Base-by-base conservation (phyloP, 2,113 vertebrate species). In the Nerophis lumbriciformis region DNA sequence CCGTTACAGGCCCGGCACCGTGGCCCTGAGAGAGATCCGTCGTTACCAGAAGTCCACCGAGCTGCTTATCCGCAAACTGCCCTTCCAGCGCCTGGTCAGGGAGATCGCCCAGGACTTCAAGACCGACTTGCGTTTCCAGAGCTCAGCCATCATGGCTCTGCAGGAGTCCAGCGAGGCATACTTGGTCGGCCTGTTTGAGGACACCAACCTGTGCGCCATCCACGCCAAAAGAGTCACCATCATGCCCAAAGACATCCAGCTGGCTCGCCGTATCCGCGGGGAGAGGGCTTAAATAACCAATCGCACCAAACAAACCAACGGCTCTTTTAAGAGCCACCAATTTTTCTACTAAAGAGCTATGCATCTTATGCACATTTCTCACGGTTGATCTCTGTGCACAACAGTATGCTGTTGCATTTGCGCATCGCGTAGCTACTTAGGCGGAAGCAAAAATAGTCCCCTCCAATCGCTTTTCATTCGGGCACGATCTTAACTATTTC, bases 211-310 rank as follows among this genome's bases (percentile, higher is more conserved):
- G 82, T 91, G 89, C 66, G 88, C 90, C 73, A 91, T 91, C 80
- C 90, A 92, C 59, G 87, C 90, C 63, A 90, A 91, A 85, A 83
- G 90, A 10, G 90, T 92, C 63, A 92, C 90, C 71, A 92, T 92
- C 76, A 91, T 91, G 90, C 89, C 90, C 72, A 92, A 92, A 83
- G 90, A 92, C 80, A 92, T 92, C 81, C 91, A 92, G 87, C 84
- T 92, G 80, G 91, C 91, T 44, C 87, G 89, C 11, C 88, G 90
- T 50, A 92, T 92, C 69, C 90, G 88, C 0, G 89, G 90, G 9
- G 90, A 91, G 55, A 56, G 77, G 4, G 79, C 78, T 54, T 78
- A 68, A 57, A 21, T 50, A n/a, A 4, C 0, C 1, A n/a, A n/a
- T n/a, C n/a, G 3, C 28, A 28, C 28, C 28, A 28, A 28, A 28